A percentile compares a stretch with the other conserved stretches of the same genome.
These are phyloP conservation scores for Melanostigma gelatinosum DNA, from an alignment of 2,113 vertebrate genomes.

Conservation along the genomic window DNA sequence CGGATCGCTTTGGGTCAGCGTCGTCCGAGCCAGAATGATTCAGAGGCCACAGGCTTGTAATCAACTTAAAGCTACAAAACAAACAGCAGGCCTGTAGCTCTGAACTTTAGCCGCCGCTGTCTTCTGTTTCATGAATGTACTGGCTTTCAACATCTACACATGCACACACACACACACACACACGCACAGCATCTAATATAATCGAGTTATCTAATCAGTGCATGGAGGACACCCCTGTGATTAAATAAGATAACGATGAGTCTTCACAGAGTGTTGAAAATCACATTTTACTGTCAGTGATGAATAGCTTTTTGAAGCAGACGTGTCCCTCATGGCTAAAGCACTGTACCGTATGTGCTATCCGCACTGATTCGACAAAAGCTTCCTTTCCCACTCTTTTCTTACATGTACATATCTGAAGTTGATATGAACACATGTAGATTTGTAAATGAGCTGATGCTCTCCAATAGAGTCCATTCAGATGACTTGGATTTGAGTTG, in stretches of 20 bases:
- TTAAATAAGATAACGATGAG: conserved; percentile 71
- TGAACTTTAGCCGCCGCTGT: conserved; percentile 58
- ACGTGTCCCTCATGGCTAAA: conserved; percentile 31
- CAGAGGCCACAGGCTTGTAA: conserved; percentile 78
- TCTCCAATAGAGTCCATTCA: conserved; percentile 54
- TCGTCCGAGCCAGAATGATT: conserved; percentile 59
- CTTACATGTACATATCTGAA: conserved; percentile 23
- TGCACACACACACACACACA: background rate
- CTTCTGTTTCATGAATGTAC: conserved; percentile 41
- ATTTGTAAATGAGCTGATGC: conserved; percentile 44
- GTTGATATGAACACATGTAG: conserved; percentile 30
- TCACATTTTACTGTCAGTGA: conserved; percentile 76
- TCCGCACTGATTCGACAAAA: conserved; percentile 26
- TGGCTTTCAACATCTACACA: conserved; percentile 28
- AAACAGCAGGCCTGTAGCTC: conserved; percentile 75
- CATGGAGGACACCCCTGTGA: conserved; percentile 64
- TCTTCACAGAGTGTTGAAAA: conserved; percentile 74
- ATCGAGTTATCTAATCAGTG: conserved; percentile 61
- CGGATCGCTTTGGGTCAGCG: conserved; percentile 59
- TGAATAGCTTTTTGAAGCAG: conserved; percentile 54
- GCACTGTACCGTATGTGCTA: conserved; percentile 5
- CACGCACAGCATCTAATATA: conserved; percentile 31
- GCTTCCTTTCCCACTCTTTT: background rate
- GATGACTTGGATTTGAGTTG: conserved; percentile 61
- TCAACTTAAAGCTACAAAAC: conserved; percentile 74